Conservation (phyloP, 1,140 invertebrate species). For the Cryptotermes secundus region DNA sequence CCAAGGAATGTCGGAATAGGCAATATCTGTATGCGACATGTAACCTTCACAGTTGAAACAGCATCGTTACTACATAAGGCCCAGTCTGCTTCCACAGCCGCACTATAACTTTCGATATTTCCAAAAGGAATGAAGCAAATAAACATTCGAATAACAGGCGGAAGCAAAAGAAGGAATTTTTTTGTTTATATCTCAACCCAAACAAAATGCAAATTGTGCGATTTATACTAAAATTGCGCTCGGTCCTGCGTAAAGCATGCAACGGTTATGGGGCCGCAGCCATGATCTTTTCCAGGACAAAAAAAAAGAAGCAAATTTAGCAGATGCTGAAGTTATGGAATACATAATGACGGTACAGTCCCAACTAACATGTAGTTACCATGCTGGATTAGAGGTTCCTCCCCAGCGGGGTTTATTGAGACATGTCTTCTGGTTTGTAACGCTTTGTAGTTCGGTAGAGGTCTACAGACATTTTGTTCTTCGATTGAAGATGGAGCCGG, state of each 20-base stretch:
- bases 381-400: too few species aligned
- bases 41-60: too few species aligned
- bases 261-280: not conserved
- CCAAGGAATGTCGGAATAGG: too few species aligned
- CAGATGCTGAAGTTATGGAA: not conserved
- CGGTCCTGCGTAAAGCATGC: not conserved
- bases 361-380: not conserved
- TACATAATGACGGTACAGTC: not conserved
- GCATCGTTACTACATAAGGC: too few species aligned
- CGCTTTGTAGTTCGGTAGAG: too few species aligned
- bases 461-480: too few species aligned
- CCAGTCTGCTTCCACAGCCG: not conserved
- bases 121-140: not conserved
- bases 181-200: not conserved
- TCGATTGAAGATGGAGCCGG: too few species aligned
- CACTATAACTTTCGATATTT: not conserved
- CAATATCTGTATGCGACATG: too few species aligned
- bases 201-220: slow-evolving; percentile 7
- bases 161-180: not conserved
- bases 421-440: too few species aligned
- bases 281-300: not conserved
- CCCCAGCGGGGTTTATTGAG: too few species aligned
- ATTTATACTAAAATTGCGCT: not conserved
- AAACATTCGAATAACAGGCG: not conserved
- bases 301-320: not conserved